Conservation (phyloP, 37 sponge, comb jelly and placozoan genomes). For the Hexactinellida sp. region DNA sequence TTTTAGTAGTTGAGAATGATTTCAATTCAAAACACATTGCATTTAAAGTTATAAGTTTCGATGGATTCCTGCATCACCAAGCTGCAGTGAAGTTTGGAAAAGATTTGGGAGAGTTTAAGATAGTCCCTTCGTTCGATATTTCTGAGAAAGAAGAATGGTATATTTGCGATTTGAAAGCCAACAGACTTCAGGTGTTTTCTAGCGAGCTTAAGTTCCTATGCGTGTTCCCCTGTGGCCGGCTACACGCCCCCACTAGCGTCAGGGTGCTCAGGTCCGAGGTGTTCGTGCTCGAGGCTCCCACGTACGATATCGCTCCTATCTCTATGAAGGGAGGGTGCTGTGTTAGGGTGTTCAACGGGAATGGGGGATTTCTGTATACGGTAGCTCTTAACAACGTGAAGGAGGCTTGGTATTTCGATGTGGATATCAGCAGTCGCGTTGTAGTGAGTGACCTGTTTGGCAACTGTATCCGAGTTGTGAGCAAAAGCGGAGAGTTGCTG, state of each 20-base stretch:
- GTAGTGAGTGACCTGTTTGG: neutral
- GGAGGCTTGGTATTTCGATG: constrained; percentile 5
- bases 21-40: neutral
- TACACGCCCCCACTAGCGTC: neutral
- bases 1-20: neutral
- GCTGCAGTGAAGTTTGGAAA: neutral
- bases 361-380: neutral
- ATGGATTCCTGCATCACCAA: neutral
- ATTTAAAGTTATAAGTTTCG: neutral
- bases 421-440: neutral
- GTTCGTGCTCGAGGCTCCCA: neutral
- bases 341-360: neutral
- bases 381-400: neutral
- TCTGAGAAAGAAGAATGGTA: constrained; percentile 12
- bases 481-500: neutral
- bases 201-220: neutral
- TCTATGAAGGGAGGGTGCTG: neutral
- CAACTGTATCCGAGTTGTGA: neutral
- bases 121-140: constrained; percentile 4
- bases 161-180: neutral
- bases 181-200: neutral
- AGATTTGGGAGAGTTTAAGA: constrained; percentile 5
- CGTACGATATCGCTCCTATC: neutral
- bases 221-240: neutral
- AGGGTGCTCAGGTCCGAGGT: neutral